Conservation (phyloP, 2,113 vertebrate species). For the Cebidichthys violaceus region DNA sequence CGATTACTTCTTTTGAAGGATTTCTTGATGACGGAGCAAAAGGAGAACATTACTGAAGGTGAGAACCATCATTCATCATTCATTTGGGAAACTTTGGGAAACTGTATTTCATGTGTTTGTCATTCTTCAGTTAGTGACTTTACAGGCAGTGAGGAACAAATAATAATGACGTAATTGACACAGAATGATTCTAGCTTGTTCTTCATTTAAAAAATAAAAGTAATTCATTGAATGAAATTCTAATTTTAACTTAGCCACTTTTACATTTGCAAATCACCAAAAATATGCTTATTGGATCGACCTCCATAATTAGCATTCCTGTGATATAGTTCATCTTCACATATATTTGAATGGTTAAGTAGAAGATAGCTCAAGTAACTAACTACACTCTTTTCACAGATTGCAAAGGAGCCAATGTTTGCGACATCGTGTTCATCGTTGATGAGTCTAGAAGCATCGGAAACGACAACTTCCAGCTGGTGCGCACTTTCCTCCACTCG, state of each 20-base stretch:
- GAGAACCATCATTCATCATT: not conserved
- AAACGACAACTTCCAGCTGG: slow-evolving; percentile 75
- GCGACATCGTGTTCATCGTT: slow-evolving; percentile 88
- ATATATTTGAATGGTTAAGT: not conserved
- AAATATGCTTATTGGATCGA: not conserved
- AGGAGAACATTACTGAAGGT: slow-evolving; percentile 28
- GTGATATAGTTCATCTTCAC: not conserved
- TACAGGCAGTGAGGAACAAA: not conserved
- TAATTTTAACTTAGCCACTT: no score
- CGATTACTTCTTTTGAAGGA: slow-evolving; percentile 30
- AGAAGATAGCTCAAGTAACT: not conserved
- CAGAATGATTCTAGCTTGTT: no score
- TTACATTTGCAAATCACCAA: not conserved
- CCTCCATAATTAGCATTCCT: not conserved
- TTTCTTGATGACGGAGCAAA: slow-evolving; percentile 36
- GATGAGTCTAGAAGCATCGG: slow-evolving; percentile 84
- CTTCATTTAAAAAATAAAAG: not conserved
- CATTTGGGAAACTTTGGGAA: not conserved
- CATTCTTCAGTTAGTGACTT: not conserved
- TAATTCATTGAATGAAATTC: not conserved
- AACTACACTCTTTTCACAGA: slow-evolving; percentile 71
- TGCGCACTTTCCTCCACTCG: slow-evolving; percentile 83
- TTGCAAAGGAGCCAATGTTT: slow-evolving; percentile 78
- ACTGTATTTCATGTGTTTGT: no score
- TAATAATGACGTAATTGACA: not conserved